Base-by-base conservation (phyloP, 2,113 vertebrate genomes). In the Orycteropus afer region DNA sequence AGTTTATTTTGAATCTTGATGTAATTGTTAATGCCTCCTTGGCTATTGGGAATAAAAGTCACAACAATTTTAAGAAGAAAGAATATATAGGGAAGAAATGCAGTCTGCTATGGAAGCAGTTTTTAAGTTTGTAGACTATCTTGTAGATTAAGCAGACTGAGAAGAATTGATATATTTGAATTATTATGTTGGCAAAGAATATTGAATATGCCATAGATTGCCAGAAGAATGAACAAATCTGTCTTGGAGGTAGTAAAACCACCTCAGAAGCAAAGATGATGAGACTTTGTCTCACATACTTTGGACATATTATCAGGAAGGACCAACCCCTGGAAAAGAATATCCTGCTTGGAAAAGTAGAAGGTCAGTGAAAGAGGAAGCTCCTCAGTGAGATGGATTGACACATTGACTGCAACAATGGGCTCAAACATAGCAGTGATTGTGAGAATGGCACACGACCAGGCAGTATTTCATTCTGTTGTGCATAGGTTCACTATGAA, bases 1-100 rank as follows among this genome's bases (percentile, higher is more conserved):
- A 71, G 22, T 86, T 10, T 76, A 51, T 29, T 93, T 95, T 93
- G 63, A 74, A 65, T 93, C 42, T 87, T 92, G 49, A 88, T n/a
- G 7, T 59, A 94, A 89, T 67, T 67, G 11, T 86, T 77, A 47
- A 34, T 55, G 17, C 42, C 78, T 93, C 63, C 51, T 95, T 92
- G 9, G 37, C 78, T 90, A 84, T 53, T 85, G 73, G 23, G 22
- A 95, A 88, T 90, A 78, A 87, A 89, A 53, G 9, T 95, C 42
- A 94, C 47, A 85, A 49, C 47, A 77, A 13, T 29, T 37, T 84
- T 86, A 47, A 71, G 59, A 93, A 71, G 63, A 93, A 65, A 85
- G 65, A 81, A 86, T 11, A 65, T 27, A 7, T 1, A 32, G 82
- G 65, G 49, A 47, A 82, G 40, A 34, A 86, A 71, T 13, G 49